Percentiles rank a stretch among this genome's conserved stretches.
phyloP scores from a whole-genome alignment of 2,113 vertebrate genomes.

The Brachirus orientalis region DNA sequence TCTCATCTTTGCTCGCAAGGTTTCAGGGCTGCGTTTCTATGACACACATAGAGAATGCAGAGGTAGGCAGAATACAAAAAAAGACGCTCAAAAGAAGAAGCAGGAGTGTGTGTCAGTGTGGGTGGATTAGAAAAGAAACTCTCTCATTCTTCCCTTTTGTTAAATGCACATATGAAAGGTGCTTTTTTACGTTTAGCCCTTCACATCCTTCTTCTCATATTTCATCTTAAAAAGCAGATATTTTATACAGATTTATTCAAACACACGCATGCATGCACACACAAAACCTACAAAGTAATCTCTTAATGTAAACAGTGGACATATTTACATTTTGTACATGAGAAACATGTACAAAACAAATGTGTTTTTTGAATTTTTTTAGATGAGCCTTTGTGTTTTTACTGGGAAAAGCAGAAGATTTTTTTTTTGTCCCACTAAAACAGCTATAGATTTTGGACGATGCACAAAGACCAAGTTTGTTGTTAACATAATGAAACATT shows the following conservation, averaged over 20 bases:
- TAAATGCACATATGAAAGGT: constrained; percentile 45
- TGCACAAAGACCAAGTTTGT: too few relatives aligned
- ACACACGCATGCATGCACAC: constrained; percentile 3
- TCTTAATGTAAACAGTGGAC: too few relatives aligned
- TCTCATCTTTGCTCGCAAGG: constrained; percentile 37
- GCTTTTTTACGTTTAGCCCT: constrained; percentile 48
- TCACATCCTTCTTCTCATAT: constrained; percentile 39
- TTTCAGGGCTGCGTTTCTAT: constrained; percentile 25
- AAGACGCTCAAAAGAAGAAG: background rate
- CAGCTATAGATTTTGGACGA: too few relatives aligned
- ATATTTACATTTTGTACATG: too few relatives aligned
- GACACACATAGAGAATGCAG: constrained; percentile 25
- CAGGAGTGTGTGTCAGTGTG: constrained; percentile 8
- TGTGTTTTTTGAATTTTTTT: too few relatives aligned
- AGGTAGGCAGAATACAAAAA: constrained; percentile 30
- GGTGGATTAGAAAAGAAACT: constrained; percentile 46
- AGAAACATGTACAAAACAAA: too few relatives aligned
- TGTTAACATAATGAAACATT: too few relatives aligned
- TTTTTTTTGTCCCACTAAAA: too few relatives aligned
- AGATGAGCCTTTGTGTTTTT: too few relatives aligned
- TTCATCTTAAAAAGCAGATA: constrained; percentile 48
- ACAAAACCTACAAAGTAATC: background rate
- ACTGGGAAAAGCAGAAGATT: too few relatives aligned
- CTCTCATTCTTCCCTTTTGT: constrained; percentile 54
- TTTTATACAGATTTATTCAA: constrained; percentile 8